Conservation (phyloP, 1,140 invertebrate genomes). For the Eurosta solidaginis region DNA sequence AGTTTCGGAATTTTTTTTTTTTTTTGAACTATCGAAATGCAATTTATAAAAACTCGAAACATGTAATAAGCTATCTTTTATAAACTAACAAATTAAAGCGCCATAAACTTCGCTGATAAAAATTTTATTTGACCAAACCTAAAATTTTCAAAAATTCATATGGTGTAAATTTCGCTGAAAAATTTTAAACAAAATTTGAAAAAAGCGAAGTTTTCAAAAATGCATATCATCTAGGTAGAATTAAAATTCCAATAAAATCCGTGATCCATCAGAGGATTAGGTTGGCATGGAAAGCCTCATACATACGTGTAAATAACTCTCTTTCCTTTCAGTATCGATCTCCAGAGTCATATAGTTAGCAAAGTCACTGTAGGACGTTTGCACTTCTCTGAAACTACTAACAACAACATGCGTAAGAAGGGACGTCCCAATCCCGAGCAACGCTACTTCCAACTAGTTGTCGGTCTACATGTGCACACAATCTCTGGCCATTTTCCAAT, state of each 20-base stretch:
- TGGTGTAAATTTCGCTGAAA: neutral
- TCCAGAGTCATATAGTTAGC: slow-evolving; percentile 80
- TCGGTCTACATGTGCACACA: slow-evolving; percentile 91
- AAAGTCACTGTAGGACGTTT: slow-evolving; percentile 93
- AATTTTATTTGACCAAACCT: too few species aligned
- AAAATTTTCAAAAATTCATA: too few species aligned
- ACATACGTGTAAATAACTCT: neutral
- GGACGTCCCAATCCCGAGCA: slow-evolving; percentile 98
- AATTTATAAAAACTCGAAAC: too few species aligned
- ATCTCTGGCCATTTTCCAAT: slow-evolving; percentile 77
- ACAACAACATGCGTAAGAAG: slow-evolving; percentile 99
- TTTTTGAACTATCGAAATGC: too few species aligned
- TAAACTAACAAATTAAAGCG: too few species aligned
- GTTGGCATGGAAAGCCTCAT: too few species aligned
- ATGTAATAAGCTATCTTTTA: too few species aligned
- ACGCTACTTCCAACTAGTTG: slow-evolving; percentile 91
- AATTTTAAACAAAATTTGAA: slow-evolving; percentile 1
- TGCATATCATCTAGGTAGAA: too few species aligned
- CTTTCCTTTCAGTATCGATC: slow-evolving; percentile 72
- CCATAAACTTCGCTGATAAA: too few species aligned
- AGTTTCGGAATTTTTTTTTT: too few species aligned
- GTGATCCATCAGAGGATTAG: too few species aligned
- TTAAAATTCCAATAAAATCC: slow-evolving; percentile 23
- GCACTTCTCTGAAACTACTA: slow-evolving; percentile 98
- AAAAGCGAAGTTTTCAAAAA: neutral